Conservation (phyloP, 2,888 invertebrate species). For the Bibio marci region DNA sequence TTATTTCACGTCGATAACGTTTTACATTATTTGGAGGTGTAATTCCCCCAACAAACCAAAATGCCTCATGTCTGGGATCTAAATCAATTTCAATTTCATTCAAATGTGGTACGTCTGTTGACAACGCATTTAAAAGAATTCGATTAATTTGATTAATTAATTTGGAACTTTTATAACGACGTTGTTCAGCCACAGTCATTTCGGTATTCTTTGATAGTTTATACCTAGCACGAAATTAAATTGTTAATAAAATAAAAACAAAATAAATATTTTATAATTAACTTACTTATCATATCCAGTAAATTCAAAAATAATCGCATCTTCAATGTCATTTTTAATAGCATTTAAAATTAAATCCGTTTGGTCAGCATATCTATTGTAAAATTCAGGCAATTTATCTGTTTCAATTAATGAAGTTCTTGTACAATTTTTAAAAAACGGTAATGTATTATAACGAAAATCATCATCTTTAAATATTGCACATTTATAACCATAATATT, state of each 20-base stretch:
- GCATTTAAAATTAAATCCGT: conserved; percentile 33
- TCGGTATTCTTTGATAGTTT: conserved; percentile 8
- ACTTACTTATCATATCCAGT: conserved; percentile 35
- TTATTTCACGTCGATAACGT: conserved; percentile 22
- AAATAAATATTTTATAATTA: background rate
- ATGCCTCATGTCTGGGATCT: conserved; percentile 66
- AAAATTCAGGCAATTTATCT: conserved; percentile 40
- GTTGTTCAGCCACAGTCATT: conserved; percentile 11
- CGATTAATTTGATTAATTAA: conserved; percentile 47
- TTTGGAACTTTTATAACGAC: conserved; percentile 10
- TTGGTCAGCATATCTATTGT: conserved; percentile 31
- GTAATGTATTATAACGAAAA: conserved; percentile 48
- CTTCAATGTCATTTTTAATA: conserved; percentile 42
- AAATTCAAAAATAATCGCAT: conserved; percentile 44
- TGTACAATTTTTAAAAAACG: conserved; percentile 57
- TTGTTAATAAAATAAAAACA: background rate
- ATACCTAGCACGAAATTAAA: background rate
- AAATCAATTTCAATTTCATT: conserved; percentile 43
- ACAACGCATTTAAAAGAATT: conserved; percentile 40
- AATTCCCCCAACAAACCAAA: conserved; percentile 69
- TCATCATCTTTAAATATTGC: conserved; percentile 40
- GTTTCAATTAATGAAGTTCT: conserved; percentile 49
- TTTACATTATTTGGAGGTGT: conserved; percentile 33
- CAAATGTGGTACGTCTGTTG: conserved; percentile 42
- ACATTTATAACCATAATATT: conserved; percentile 60